These are phyloP conservation scores for Nasonovia ribisnigri DNA, from an alignment of 2,888 invertebrate genomes.

Conservation along the genomic window DNA sequence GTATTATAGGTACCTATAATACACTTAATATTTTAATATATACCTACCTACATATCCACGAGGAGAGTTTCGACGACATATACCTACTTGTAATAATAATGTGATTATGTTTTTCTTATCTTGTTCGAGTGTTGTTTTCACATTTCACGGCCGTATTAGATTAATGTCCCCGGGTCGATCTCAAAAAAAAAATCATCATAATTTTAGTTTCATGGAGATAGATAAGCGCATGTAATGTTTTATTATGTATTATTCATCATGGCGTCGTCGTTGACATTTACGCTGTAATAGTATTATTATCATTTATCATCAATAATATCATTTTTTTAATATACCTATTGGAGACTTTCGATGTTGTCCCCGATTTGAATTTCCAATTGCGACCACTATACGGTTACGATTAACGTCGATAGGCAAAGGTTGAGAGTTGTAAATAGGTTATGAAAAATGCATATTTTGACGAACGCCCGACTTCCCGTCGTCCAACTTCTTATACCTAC, in stretches of 20 bases:
- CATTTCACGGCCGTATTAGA: slow-evolving; percentile 53
- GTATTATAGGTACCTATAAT: slow-evolving; percentile 7
- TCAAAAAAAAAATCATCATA: slow-evolving; percentile 3
- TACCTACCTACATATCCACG: not conserved
- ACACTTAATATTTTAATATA: not conserved
- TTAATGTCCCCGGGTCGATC: slow-evolving; percentile 11
- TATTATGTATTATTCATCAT: slow-evolving; percentile 21
- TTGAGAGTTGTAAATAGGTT: not conserved
- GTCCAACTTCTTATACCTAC: not conserved
- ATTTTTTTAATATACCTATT: not conserved
- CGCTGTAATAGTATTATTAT: not conserved
- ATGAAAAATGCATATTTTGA: not conserved
- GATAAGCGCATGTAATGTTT: slow-evolving; percentile 24
- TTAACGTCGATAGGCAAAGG: not conserved
- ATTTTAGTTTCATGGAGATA: slow-evolving; percentile 36
- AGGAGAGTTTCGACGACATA: slow-evolving; percentile 3
- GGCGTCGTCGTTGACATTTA: slow-evolving; percentile 14
- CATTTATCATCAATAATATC: not conserved
- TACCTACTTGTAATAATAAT: slow-evolving; percentile 46
- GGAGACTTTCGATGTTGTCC: slow-evolving; percentile 17
- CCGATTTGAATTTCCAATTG: not conserved
- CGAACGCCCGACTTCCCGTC: not conserved
- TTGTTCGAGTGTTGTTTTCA: slow-evolving; percentile 61
- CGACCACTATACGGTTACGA: not conserved
- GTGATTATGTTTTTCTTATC: slow-evolving; percentile 51